phyloP scores from a whole-genome alignment of 1,140 invertebrate genomes.

The Pachypsylla venusta region DNA sequence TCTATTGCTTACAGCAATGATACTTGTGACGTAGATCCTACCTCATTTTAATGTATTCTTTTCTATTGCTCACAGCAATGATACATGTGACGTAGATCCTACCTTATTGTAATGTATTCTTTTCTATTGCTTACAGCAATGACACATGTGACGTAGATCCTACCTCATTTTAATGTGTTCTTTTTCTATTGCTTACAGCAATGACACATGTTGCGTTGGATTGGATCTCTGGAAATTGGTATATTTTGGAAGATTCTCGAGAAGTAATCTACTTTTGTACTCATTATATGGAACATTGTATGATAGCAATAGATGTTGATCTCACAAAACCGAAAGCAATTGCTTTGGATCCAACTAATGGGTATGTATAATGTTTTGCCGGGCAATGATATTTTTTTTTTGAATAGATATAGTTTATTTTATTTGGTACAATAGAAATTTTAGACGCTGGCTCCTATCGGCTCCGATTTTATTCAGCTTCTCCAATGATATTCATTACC shows the following conservation, averaged over 20 bases:
- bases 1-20: too few species aligned
- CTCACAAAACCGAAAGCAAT: constrained; percentile 58
- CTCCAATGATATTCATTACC: not conserved
- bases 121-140: not conserved
- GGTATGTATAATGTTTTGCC: constrained; percentile 31
- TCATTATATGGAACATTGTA: constrained; percentile 42
- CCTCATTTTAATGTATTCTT: too few species aligned
- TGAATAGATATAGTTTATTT: too few species aligned
- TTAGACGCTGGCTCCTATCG: too few species aligned
- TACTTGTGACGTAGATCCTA: too few species aligned
- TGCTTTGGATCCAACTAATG: constrained; percentile 63
- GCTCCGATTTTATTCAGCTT: not conserved
- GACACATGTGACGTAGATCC: not conserved
- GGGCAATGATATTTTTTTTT: not conserved
- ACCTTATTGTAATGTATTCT: too few species aligned
- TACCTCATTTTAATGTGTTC: not conserved
- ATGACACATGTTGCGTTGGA: constrained; percentile 60
- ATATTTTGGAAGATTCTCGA: constrained; percentile 59
- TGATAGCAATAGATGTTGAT: constrained; percentile 47
- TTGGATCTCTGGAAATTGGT: constrained; percentile 75
- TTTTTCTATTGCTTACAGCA: constrained; percentile 32
- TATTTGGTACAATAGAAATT: not conserved
- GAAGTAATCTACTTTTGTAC: constrained; percentile 57
- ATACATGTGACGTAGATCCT: too few species aligned
- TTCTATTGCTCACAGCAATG: too few species aligned